Evolutionary conservation across 2,797 vertebrate genomes (phyloP).

Genomic region (Sebastes wilsoni): DNA sequence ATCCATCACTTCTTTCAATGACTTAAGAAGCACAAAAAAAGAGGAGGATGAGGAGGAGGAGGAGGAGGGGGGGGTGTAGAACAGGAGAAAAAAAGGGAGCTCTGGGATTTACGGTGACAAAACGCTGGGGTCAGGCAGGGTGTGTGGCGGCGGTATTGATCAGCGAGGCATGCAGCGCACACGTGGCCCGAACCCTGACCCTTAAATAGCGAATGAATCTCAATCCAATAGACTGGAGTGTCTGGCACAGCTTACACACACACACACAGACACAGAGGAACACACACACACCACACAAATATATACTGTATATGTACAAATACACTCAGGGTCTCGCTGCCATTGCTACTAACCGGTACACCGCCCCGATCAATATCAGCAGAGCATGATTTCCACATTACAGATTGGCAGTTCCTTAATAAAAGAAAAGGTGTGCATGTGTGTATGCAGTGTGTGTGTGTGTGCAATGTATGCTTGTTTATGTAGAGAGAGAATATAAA

Average conservation of each 20-base stretch:
- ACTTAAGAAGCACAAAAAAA: slow-evolving; percentile 60
- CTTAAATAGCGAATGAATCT: slow-evolving; percentile 99
- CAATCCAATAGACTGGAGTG: slow-evolving; percentile 96
- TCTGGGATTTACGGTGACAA: slow-evolving; percentile 88
- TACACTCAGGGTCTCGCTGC: slow-evolving; percentile 39
- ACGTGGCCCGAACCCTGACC: slow-evolving; percentile 92
- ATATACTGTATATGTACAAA: slow-evolving; percentile 55
- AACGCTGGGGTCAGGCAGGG: slow-evolving; percentile 84
- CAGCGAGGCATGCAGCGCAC: slow-evolving; percentile 87
- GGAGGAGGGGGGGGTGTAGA: background rate
- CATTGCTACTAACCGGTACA: slow-evolving; percentile 12
- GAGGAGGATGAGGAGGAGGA: background rate
- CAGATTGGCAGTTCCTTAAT: slow-evolving; percentile 90
- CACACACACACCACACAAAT: slow-evolving; percentile 38
- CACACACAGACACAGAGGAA: slow-evolving; percentile 25
- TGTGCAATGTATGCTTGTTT: background rate
- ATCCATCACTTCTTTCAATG: slow-evolving; percentile 76
- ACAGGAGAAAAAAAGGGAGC: slow-evolving; percentile 35
- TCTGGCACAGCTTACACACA: slow-evolving; percentile 68
- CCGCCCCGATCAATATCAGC: slow-evolving; percentile 83
- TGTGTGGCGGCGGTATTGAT: slow-evolving; percentile 88
- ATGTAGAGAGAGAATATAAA: background rate
- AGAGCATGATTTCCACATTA: slow-evolving; percentile 93
- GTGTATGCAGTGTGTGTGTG: slow-evolving; percentile 9
- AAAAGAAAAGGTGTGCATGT: slow-evolving; percentile 83